Percentiles rank a stretch among this genome's conserved stretches.
Conservation (phyloP, 2,113 vertebrate genomes). For the Ptilorrhoa leucosticta region DNA sequence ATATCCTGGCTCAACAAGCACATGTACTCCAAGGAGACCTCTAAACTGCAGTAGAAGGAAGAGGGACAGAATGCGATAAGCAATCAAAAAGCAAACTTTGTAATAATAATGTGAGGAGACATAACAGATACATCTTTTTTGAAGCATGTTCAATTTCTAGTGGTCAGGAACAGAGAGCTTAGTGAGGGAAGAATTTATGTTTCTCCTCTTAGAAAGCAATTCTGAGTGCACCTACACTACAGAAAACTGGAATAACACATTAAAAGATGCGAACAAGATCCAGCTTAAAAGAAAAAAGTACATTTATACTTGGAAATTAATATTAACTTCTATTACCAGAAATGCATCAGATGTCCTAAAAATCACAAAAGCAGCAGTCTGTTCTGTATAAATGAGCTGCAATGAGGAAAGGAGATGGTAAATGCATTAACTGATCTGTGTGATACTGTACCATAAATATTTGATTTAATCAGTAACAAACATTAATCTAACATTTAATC, state of each 20-base stretch:
- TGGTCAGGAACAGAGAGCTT: neutral
- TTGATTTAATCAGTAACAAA: neutral
- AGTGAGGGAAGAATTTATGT: neutral
- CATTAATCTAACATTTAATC: neutral
- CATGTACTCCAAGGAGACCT: neutral
- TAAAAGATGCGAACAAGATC: neutral
- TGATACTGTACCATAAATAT: neutral
- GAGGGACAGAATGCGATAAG: neutral
- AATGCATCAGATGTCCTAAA: neutral
- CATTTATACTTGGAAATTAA: neutral
- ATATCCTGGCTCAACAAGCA: neutral
- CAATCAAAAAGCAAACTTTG: neutral
- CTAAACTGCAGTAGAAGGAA: neutral
- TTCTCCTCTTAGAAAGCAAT: neutral
- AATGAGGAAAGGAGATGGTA: neutral
- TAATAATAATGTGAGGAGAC: neutral
- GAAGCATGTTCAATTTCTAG: neutral
- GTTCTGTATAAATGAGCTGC: neutral
- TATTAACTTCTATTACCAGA: neutral
- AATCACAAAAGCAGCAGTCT: neutral
- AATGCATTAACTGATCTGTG: neutral
- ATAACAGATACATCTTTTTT: neutral
- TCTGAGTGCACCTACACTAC: neutral
- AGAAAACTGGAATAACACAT: neutral
- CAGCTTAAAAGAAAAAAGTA: neutral